Conservation (phyloP, 2,888 invertebrate genomes). For the Nomada fucata region DNA sequence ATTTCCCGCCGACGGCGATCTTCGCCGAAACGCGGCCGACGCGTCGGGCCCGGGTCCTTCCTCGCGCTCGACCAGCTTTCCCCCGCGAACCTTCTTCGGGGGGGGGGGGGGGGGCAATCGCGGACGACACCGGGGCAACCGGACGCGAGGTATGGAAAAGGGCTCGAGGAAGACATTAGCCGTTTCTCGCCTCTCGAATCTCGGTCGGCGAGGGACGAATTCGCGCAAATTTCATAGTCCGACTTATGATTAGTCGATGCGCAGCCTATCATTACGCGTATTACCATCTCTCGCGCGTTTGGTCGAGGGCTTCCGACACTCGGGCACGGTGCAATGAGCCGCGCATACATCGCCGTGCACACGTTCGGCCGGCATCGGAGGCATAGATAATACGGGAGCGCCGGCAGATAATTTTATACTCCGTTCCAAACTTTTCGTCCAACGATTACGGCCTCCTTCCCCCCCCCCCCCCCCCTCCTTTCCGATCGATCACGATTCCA, state of each 20-base stretch:
- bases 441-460: slow-evolving; percentile 45
- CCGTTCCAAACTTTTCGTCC: slow-evolving; percentile 44
- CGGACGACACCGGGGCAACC: neutral
- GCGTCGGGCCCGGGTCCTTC: neutral
- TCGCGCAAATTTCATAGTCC: slow-evolving; percentile 69
- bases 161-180: slow-evolving; percentile 56
- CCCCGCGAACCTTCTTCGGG: neutral
- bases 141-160: slow-evolving; percentile 24
- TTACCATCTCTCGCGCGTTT: slow-evolving; percentile 73
- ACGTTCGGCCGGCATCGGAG: slow-evolving; percentile 47
- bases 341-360: slow-evolving; percentile 24
- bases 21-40: slow-evolving; percentile 4
- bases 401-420: slow-evolving; percentile 61
- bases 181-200: slow-evolving; percentile 55
- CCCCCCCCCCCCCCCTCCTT: no score
- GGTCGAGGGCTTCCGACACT: slow-evolving; percentile 64
- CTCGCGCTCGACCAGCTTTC: neutral
- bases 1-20: slow-evolving; percentile 32
- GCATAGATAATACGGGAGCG: slow-evolving; percentile 65
- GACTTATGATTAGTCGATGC: slow-evolving; percentile 71
- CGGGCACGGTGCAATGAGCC: slow-evolving; percentile 24
- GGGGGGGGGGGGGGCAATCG: no score
- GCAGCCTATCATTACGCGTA: slow-evolving; percentile 70
- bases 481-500: slow-evolving; percentile 38
- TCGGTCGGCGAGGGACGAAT: slow-evolving; percentile 61